phyloP scores from a whole-genome alignment of 2,797 vertebrate genomes.

The Alosa sapidissima region DNA sequence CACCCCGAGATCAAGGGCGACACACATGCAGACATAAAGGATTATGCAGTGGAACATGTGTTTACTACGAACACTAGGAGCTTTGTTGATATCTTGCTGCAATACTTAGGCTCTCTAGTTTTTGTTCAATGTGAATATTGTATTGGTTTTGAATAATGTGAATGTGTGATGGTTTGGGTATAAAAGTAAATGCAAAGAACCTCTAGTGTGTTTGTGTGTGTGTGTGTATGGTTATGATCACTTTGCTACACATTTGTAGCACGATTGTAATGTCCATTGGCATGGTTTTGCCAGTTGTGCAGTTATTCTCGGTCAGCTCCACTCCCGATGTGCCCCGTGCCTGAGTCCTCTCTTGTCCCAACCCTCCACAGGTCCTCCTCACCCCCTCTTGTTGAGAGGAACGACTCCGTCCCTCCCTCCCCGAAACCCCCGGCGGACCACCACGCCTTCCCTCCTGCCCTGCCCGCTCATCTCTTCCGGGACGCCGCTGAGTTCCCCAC shows the following conservation, averaged over 20 bases:
- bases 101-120: background rate
- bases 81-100: background rate
- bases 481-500: slow-evolving; percentile 63
- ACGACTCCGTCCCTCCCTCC: slow-evolving; percentile 55
- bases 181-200: background rate
- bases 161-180: background rate
- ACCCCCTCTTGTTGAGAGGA: slow-evolving; percentile 60
- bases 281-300: background rate
- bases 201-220: slow-evolving; percentile 15
- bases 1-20: background rate
- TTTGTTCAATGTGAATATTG: background rate
- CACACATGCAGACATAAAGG: background rate
- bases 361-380: slow-evolving; percentile 59
- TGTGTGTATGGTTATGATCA: slow-evolving; percentile 56
- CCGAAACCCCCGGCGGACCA: slow-evolving; percentile 54
- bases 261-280: background rate
- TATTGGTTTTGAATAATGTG: background rate
- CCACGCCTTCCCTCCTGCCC: slow-evolving; percentile 47
- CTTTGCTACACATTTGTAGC: background rate
- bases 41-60: background rate
- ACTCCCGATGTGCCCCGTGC: background rate
- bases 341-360: slow-evolving; percentile 1
- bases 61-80: background rate
- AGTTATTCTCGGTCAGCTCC: background rate
- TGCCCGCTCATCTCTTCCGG: slow-evolving; percentile 59